Evolutionary conservation across 2,113 vertebrate species (phyloP).

Genomic region (Axis porcinus): DNA sequence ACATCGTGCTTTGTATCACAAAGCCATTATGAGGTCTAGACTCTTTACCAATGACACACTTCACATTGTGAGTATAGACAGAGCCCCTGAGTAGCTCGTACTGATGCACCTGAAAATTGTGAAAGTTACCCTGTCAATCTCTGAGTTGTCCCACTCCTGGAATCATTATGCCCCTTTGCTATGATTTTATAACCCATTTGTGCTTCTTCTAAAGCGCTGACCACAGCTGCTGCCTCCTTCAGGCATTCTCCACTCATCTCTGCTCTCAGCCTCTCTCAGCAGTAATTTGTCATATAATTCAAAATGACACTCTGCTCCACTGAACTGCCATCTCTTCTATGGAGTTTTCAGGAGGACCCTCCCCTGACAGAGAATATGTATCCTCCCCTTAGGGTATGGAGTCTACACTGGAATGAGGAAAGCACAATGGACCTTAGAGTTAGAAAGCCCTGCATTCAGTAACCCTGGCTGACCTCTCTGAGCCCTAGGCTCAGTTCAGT

Average conservation of each 20-base stretch:
- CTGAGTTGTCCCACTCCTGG: neutral
- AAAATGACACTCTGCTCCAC: neutral
- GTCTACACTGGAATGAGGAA: neutral
- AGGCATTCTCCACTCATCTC: neutral
- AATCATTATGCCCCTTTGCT: neutral
- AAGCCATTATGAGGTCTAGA: slow-evolving; percentile 31
- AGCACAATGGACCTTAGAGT: neutral
- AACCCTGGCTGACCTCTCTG: neutral
- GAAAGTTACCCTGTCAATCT: slow-evolving; percentile 32
- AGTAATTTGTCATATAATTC: slow-evolving; percentile 44
- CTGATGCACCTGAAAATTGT: neutral
- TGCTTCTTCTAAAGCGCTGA: neutral
- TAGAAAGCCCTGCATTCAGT: neutral
- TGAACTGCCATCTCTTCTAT: neutral
- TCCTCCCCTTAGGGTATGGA: neutral
- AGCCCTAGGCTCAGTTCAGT: neutral
- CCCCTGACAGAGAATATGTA: neutral
- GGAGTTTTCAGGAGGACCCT: neutral
- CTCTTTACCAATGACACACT: slow-evolving; percentile 7
- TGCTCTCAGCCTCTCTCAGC: neutral
- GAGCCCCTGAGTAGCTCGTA: neutral
- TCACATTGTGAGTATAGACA: neutral
- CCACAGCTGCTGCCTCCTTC: neutral
- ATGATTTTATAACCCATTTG: slow-evolving; percentile 31
- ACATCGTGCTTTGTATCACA: neutral